Evolutionary conservation across 2,113 vertebrate genomes (phyloP), one percentile per base, ranked within the genome.

Genomic region (Amia ocellicauda): DNA sequence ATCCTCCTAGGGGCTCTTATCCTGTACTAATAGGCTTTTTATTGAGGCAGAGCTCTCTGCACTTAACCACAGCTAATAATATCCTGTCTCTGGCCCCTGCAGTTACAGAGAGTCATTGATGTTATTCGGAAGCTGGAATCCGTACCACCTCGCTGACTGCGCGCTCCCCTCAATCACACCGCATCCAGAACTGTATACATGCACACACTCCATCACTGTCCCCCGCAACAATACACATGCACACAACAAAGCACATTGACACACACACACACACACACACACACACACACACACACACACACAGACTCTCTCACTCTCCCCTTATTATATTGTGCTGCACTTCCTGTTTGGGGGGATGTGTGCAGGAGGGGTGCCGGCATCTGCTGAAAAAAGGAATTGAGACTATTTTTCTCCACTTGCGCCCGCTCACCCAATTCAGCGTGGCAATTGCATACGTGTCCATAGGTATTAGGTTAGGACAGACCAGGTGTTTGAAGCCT

Each of bases 1-100:
- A 16, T 63, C 68, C 61, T 67, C 67, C 53, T 63, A 67, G 64
- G 57, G 62, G 78, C 65, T 71, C 74, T 78, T 55, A 41, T 75
- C 73, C 78, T 80, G 69, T 68, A 77, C 78, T 85, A 82, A 88
- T 82, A 80, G 78, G 78, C 78, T 85, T 43, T 86, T 89, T 80
- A 83, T 82, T 80, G 77, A 72, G 78, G 75, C 63, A 74, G 71
- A 78, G 69, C 73, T 68, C 60, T 36, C 31, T 36, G 31, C 31
- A 7, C 31, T 36, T 36, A 36, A 36, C 31, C 11, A 10, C 5
- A 10, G 31, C 31, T 36, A 36, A 36, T 36, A 7, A 36, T 36
- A 36, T 7, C 11, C 31, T 36, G 5, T 36, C 31, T 36, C 31
- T 36, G 5, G 1, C 31, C 11, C 31, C 5, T 10, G 31, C 31